Evolutionary conservation across 2,888 invertebrate genomes (phyloP), one percentile per base, ranked within the genome.

Genomic region (Pachymerium ferrugineum): DNA sequence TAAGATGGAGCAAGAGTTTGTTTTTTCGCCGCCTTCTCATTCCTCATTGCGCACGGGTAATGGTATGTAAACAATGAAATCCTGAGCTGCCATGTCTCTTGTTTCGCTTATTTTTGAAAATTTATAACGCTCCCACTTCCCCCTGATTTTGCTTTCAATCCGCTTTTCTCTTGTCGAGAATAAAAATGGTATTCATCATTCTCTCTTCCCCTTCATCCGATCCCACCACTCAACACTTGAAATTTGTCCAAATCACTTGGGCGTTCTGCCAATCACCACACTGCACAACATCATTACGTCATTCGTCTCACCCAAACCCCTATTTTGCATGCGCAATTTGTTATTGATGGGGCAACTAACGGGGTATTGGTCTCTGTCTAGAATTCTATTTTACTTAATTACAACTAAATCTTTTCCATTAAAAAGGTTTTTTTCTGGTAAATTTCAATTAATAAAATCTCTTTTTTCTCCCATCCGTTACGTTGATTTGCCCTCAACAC

Each of bases 41-140:
- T 38, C 38, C 38, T 38, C 38, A 38, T 38, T 28, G 67, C 28
- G 16, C n/a, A 19, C 25, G 25, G 22, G 28, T 67, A 67, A 67
- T 67, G 67, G 67, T 67, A 67, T 67, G 67, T 67, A 67, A 67
- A 67, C 67, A 67, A 67, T 25, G 25, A 22, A 67, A 22, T 22
- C 28, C 67, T 67, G 67, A 28, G 28, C 22, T 25, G 67, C 67
- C 67, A 28, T 28, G 25, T 67, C 28, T 25, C 22, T 28, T 28
- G 67, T 67, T 67, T 67, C 67, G 67, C 22, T 22, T 67, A 67
- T 4, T 67, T 67, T 67, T 25, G 67, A 67, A 38, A n/a, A 67
- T 67, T 67, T 67, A 67, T 67, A 67, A 67, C 67, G 22, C 22
- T 67, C 25, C 28, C 19, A 14, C 28, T 67, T 67, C 19, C 28